These are phyloP conservation scores for Lamellibrachia columna DNA, from an alignment of 2,888 invertebrate species.

Conservation along the genomic window DNA sequence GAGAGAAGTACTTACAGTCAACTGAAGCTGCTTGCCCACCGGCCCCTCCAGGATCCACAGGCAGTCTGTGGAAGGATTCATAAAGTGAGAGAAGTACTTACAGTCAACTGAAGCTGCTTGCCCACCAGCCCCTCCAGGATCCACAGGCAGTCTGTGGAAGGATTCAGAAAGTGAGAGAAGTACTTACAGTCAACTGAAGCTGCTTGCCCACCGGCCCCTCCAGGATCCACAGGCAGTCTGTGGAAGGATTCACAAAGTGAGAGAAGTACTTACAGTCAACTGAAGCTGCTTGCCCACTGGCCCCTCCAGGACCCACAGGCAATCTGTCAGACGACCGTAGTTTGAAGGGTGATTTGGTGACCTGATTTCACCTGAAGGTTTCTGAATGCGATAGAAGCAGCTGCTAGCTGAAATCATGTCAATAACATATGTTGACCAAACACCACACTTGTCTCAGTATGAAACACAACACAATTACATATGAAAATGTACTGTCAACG, in stretches of 20 bases:
- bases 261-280: neutral
- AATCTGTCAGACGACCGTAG: neutral
- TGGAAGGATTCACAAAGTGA: neutral
- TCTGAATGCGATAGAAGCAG: neutral
- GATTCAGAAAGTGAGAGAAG: too few species aligned
- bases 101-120: too few species aligned
- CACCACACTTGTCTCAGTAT: neutral
- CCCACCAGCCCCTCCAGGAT: too few species aligned
- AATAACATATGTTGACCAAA: neutral
- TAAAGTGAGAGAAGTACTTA: too few species aligned
- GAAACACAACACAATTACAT: neutral
- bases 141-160: too few species aligned
- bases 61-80: too few species aligned
- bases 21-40: too few species aligned
- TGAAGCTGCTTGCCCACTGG: neutral
- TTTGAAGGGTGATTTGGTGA: neutral
- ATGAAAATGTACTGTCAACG: neutral
- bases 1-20: too few species aligned
- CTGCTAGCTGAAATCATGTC: neutral
- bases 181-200: too few species aligned
- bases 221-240: neutral
- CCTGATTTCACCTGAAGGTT: neutral
- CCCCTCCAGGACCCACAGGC: neutral
- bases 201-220: too few species aligned
- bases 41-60: too few species aligned